Conservation (phyloP, 2,888 invertebrate genomes). For the Caenorhabditis auriculariae region DNA sequence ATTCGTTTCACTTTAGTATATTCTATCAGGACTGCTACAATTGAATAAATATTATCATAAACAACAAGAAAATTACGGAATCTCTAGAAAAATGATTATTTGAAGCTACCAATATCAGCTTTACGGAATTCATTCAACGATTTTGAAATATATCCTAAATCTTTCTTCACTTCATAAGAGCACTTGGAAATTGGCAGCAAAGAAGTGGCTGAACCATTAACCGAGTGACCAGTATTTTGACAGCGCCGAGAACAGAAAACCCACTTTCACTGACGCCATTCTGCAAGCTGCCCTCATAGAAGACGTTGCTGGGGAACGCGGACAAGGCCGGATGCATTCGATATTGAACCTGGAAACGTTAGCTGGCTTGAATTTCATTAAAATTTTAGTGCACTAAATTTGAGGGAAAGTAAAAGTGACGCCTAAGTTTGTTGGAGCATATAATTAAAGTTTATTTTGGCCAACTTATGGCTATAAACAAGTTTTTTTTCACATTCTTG, state of each 20-base stretch:
- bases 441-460: not conserved
- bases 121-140: too few relatives aligned
- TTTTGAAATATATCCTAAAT: too few relatives aligned
- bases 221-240: not conserved
- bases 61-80: too few relatives aligned
- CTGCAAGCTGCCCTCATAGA: conserved; percentile 96
- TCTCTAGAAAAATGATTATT: conserved; percentile 5
- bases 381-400: too few relatives aligned
- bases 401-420: conserved; percentile 2
- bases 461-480: too few relatives aligned
- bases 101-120: too few relatives aligned
- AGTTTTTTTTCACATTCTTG: too few relatives aligned
- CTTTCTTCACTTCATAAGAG: too few relatives aligned
- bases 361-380: not conserved
- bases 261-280: conserved; percentile 90
- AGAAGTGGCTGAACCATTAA: too few relatives aligned
- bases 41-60: too few relatives aligned
- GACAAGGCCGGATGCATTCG: conserved; percentile 98
- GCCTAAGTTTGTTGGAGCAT: not conserved
- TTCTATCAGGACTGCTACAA: conserved; percentile 8
- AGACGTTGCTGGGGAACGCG: conserved; percentile 97
- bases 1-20: too few relatives aligned
- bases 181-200: too few relatives aligned
- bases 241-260: conserved; percentile 7
- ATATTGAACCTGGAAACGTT: conserved; percentile 74